phyloP scores from a whole-genome alignment of 2,113 vertebrate genomes.

The Hippocampus guttulatus region DNA sequence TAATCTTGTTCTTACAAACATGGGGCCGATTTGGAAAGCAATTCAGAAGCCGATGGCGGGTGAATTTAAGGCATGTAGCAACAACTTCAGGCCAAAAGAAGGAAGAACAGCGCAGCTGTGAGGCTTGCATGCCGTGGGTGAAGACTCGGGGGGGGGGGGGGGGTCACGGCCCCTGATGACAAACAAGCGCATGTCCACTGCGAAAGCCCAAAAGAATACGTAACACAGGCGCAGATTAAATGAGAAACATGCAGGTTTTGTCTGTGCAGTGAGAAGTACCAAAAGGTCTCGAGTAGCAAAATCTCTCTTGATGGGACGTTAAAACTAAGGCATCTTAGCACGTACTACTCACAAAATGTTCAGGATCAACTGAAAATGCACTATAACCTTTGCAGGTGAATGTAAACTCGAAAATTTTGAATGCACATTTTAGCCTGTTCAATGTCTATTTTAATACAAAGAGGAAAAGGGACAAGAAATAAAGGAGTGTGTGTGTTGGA shows the following conservation, averaged over 20 bases:
- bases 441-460: too few relatives aligned
- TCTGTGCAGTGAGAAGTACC: constrained; percentile 13
- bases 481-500: too few relatives aligned
- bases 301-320: neutral
- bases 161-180: neutral
- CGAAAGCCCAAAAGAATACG: neutral
- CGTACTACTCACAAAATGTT: neutral
- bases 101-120: neutral
- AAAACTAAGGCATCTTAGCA: neutral
- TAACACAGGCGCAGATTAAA: constrained; percentile 29
- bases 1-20: neutral
- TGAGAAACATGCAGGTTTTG: constrained; percentile 30
- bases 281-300: neutral
- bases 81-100: neutral
- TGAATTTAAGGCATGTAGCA: neutral
- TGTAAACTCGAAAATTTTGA: too few relatives aligned
- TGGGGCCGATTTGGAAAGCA: constrained; percentile 6
- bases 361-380: neutral
- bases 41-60: neutral
- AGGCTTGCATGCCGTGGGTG: neutral
- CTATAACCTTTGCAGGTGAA: too few relatives aligned
- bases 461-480: too few relatives aligned
- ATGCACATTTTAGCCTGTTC: too few relatives aligned
- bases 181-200: neutral
- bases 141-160: neutral